These are phyloP conservation scores for Delichon dasypus DNA, from an alignment of 2,797 vertebrate species.

Conservation along the genomic window DNA sequence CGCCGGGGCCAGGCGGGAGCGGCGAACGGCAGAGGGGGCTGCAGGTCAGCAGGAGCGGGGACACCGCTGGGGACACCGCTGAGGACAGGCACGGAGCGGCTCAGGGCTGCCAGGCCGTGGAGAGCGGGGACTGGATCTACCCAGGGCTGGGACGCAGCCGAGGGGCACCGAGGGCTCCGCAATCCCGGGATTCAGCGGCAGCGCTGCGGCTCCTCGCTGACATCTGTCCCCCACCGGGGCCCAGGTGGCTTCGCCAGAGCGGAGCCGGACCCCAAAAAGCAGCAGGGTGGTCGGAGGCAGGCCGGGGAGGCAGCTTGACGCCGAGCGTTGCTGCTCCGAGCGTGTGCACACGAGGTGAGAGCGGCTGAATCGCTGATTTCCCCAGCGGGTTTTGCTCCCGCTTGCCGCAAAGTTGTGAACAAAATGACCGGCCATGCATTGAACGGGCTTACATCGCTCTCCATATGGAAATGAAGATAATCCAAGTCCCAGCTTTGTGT, in stretches of 20 bases:
- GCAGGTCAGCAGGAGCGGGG: constrained; percentile 48
- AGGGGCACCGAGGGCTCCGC: neutral
- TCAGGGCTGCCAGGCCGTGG: neutral
- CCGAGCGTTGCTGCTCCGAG: constrained; percentile 16
- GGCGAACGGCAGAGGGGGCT: constrained; percentile 56
- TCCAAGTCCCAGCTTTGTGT: constrained; percentile 78
- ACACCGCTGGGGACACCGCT: neutral
- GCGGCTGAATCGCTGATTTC: constrained; percentile 73
- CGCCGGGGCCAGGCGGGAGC: neutral
- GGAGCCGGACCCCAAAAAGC: neutral
- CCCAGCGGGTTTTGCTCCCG: constrained; percentile 73
- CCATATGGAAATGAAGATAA: constrained; percentile 85
- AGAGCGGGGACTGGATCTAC: fast-evolving
- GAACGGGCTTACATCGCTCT: constrained; percentile 80
- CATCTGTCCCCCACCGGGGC: fast-evolving
- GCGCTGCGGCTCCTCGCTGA: neutral
- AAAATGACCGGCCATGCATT: constrained; percentile 81
- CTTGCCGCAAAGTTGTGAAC: constrained; percentile 78
- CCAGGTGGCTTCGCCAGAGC: neutral
- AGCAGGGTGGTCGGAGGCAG: neutral
- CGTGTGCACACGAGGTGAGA: constrained; percentile 64
- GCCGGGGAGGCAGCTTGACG: neutral
- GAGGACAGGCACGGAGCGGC: neutral
- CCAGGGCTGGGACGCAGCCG: neutral
- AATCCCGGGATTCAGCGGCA: fast-evolving